Percentiles rank a stretch among this genome's conserved stretches.
Evolutionary conservation across 2,113 vertebrate genomes (phyloP).

Genomic region (Myotis yumanensis): DNA sequence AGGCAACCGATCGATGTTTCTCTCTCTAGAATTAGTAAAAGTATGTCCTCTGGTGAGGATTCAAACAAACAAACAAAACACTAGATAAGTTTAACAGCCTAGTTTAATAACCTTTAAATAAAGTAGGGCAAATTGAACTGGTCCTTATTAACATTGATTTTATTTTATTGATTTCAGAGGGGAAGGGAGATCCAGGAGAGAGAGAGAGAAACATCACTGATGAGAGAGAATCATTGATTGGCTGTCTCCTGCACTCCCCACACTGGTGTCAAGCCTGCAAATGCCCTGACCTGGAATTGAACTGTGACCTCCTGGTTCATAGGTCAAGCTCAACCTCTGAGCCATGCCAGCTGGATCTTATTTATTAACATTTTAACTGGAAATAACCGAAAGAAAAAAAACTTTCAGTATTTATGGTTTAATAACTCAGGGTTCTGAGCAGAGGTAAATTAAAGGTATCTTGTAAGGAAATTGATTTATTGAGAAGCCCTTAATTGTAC

Average conservation of each 20-base stretch:
- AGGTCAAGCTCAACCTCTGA: too few species aligned
- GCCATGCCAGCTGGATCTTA: not conserved
- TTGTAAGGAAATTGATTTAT: slow-evolving; percentile 24
- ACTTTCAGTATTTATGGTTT: slow-evolving; percentile 21
- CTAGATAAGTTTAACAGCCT: not conserved
- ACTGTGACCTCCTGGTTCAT: too few species aligned
- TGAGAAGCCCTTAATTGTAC: slow-evolving; percentile 16
- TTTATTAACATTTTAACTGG: slow-evolving; percentile 40
- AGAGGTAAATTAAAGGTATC: slow-evolving; percentile 23
- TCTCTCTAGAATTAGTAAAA: not conserved
- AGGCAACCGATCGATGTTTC: not conserved
- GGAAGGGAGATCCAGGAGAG: too few species aligned
- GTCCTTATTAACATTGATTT: slow-evolving; percentile 40
- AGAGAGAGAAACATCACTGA: too few species aligned
- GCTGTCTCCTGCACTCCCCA: too few species aligned
- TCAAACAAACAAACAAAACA: not conserved
- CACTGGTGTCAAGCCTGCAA: too few species aligned
- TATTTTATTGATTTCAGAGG: too few species aligned
- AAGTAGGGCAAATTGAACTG: not conserved
- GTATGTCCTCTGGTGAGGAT: not conserved
- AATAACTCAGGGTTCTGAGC: slow-evolving; percentile 26
- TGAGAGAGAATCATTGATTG: too few species aligned
- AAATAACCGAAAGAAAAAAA: slow-evolving; percentile 35
- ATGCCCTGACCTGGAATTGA: too few species aligned
- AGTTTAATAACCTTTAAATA: slow-evolving; percentile 48